A percentile compares a stretch with the other conserved stretches of the same genome.
These are phyloP conservation scores for Apis cerana DNA, from an alignment of 1,140 invertebrate genomes.

Conservation along the genomic window DNA sequence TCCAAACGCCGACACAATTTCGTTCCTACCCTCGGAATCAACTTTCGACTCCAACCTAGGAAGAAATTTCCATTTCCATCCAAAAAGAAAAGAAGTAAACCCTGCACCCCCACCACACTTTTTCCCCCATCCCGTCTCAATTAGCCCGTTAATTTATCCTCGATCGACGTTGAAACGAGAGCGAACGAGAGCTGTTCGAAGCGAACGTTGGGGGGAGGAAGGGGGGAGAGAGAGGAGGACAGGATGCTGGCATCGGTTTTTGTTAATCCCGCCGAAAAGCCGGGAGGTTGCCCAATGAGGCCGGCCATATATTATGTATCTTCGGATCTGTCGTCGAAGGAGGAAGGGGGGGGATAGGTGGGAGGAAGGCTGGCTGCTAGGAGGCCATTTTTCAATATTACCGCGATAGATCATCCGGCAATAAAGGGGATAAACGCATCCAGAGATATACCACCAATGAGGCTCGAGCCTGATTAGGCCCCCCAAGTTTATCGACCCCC, in stretches of 20 bases:
- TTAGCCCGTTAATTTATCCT: slow-evolving; percentile 22
- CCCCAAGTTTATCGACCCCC: slow-evolving; percentile 61
- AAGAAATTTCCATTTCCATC: too few relatives aligned
- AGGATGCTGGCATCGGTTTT: slow-evolving; percentile 37
- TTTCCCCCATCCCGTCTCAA: slow-evolving; percentile 14
- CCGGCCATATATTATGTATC: slow-evolving; percentile 61
- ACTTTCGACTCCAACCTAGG: too few relatives aligned
- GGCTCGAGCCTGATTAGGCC: slow-evolving; percentile 59
- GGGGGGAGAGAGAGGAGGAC: neutral
- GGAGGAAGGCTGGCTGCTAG: neutral
- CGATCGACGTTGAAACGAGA: neutral
- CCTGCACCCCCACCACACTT: too few relatives aligned
- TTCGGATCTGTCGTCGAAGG: slow-evolving; percentile 63
- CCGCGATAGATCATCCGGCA: slow-evolving; percentile 66
- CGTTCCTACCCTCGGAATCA: too few relatives aligned
- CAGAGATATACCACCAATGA: slow-evolving; percentile 53
- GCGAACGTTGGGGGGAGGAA: too few relatives aligned
- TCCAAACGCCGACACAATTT: too few relatives aligned
- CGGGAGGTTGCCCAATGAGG: slow-evolving; percentile 47
- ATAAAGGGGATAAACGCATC: slow-evolving; percentile 63
- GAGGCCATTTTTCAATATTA: slow-evolving; percentile 70
- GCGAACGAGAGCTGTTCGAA: neutral
- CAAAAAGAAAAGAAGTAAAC: too few relatives aligned
- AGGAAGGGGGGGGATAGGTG: neutral
- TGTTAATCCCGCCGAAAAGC: slow-evolving; percentile 55